Conservation (phyloP, 2,888 invertebrate genomes). For the Agrotis puta region DNA sequence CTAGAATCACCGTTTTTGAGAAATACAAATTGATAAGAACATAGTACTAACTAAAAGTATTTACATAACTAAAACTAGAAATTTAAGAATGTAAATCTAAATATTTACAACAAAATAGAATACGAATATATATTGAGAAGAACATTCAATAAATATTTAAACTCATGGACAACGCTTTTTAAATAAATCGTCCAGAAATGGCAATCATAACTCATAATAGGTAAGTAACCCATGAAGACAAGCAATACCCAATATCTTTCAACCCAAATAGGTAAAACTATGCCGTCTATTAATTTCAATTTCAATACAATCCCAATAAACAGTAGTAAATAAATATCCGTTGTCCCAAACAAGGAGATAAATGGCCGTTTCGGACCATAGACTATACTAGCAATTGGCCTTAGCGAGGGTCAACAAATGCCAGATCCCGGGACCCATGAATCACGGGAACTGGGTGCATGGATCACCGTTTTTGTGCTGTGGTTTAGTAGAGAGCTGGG, state of each 20-base stretch:
- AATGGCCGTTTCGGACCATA: slow-evolving; percentile 61
- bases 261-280: slow-evolving; percentile 30
- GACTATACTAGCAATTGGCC: slow-evolving; percentile 61
- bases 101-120: too few species aligned
- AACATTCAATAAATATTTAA: too few species aligned
- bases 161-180: neutral
- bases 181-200: neutral
- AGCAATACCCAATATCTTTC: slow-evolving; percentile 5
- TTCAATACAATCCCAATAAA: slow-evolving; percentile 54
- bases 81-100: too few species aligned
- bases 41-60: too few species aligned
- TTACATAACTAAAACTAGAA: too few species aligned
- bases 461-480: slow-evolving; percentile 28
- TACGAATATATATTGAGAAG: too few species aligned
- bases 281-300: slow-evolving; percentile 64
- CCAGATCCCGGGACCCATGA: slow-evolving; percentile 46
- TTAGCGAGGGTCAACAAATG: slow-evolving; percentile 57
- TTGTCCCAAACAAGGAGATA: slow-evolving; percentile 58
- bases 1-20: too few species aligned
- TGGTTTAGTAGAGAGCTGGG: neutral
- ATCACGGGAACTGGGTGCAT: slow-evolving; percentile 44
- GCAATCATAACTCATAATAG: slow-evolving; percentile 11
- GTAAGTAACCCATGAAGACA: neutral
- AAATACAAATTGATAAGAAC: too few species aligned
- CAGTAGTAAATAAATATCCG: slow-evolving; percentile 60